Conservation (phyloP, 1,140 invertebrate genomes). For the Camponotus vicinus region DNA sequence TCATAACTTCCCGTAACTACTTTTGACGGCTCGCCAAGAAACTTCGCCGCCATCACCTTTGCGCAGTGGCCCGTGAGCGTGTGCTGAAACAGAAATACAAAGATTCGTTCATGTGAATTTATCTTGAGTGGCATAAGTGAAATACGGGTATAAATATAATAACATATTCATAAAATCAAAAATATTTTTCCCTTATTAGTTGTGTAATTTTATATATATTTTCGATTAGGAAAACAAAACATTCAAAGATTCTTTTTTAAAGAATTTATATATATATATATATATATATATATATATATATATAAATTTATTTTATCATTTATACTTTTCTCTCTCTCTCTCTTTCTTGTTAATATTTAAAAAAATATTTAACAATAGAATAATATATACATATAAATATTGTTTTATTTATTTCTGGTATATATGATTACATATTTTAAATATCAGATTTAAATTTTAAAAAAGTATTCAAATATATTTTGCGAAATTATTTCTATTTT, state of each 20-base stretch:
- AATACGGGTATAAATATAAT: neutral
- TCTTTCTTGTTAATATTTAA: too few relatives aligned
- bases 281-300: too few relatives aligned
- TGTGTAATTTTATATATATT: neutral
- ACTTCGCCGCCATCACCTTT: conserved; percentile 98
- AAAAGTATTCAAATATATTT: neutral
- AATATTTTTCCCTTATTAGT: neutral
- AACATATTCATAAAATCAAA: neutral
- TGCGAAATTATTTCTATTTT: neutral
- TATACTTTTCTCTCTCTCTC: neutral
- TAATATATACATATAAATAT: neutral
- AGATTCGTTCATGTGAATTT: conserved; percentile 28
- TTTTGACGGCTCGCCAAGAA: conserved; percentile 95
- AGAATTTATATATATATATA: neutral
- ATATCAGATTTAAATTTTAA: neutral
- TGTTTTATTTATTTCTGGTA: neutral
- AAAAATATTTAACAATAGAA: neutral
- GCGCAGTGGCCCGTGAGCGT: conserved; percentile 98
- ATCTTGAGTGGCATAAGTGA: neutral
- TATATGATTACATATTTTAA: neutral
- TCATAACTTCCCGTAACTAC: conserved; percentile 98
- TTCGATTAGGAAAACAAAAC: neutral
- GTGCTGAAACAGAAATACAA: conserved; percentile 91
- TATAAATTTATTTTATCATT: neutral
- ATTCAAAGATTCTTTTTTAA: neutral